phyloP scores from a whole-genome alignment of 2,888 invertebrate species.

The Leucozona laternaria region DNA sequence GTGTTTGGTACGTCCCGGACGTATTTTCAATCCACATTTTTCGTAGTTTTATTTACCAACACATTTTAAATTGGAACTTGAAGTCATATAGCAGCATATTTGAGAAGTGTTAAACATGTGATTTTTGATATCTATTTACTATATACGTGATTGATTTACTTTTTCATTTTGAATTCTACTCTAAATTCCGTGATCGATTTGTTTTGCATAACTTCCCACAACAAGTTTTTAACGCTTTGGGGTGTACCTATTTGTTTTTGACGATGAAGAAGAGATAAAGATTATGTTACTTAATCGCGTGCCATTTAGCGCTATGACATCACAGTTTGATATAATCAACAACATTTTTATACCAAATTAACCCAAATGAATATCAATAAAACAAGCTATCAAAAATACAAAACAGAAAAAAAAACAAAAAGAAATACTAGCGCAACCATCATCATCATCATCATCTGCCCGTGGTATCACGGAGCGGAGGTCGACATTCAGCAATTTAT shows the following conservation, averaged over 20 bases:
- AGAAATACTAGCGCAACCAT: neutral
- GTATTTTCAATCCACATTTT: no score
- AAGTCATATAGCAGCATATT: no score
- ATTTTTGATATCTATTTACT: no score
- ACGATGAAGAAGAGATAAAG: neutral
- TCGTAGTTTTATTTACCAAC: no score
- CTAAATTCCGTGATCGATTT: neutral
- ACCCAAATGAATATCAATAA: conserved; percentile 8
- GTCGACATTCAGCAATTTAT: neutral
- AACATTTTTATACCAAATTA: conserved; percentile 5
- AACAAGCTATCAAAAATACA: neutral
- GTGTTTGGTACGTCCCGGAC: no score
- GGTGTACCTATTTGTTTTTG: neutral
- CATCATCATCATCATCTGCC: neutral
- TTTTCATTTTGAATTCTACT: neutral
- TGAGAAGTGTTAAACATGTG: no score
- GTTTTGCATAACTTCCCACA: neutral
- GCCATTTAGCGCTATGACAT: conserved; percentile 46
- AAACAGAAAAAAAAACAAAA: neutral
- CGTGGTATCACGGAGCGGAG: neutral
- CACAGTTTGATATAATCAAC: conserved; percentile 50
- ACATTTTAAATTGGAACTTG: no score
- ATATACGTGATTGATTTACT: neutral
- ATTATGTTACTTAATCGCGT: conserved; percentile 50
- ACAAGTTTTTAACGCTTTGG: neutral